A percentile compares a stretch with the other conserved stretches of the same genome.
These are phyloP conservation scores for Charaxes varanes DNA, from an alignment of 1,140 invertebrate species.

Conservation along the genomic window DNA sequence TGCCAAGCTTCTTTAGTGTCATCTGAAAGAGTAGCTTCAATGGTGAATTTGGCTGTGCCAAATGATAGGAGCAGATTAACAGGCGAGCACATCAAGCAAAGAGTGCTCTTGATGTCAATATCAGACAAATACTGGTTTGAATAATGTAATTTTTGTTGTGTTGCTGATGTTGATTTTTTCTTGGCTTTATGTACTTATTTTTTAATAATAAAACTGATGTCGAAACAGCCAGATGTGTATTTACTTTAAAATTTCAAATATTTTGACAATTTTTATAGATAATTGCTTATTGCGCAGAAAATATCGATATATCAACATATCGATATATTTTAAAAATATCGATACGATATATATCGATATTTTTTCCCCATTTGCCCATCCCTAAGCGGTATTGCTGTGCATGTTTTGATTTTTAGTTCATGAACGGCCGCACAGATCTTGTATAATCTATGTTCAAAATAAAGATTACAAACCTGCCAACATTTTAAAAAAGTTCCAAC, in stretches of 20 bases:
- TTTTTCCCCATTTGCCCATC: too few species aligned
- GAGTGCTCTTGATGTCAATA: constrained; percentile 23
- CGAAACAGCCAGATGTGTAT: constrained; percentile 16
- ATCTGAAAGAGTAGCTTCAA: constrained; percentile 17
- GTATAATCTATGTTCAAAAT: too few species aligned
- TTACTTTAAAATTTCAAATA: constrained; percentile 16
- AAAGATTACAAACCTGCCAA: too few species aligned
- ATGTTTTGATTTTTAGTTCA: too few species aligned
- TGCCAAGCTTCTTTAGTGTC: constrained; percentile 18
- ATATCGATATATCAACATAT: constrained; percentile 14
- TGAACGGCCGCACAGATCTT: too few species aligned
- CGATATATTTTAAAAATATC: too few species aligned
- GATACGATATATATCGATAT: too few species aligned
- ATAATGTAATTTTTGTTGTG: constrained; percentile 13
- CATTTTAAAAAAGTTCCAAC: too few species aligned
- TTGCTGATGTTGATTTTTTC: constrained; percentile 10
- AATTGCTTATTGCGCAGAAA: too few species aligned
- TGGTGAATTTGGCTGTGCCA: constrained; percentile 19
- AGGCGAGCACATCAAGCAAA: constrained; percentile 20
- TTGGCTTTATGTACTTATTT: constrained; percentile 4
- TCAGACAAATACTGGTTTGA: constrained; percentile 14
- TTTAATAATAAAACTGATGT: constrained; percentile 17
- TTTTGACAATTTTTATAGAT: constrained; percentile 13
- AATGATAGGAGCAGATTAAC: constrained; percentile 22
- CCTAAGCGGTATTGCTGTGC: too few species aligned